Evolutionary conservation across 2,888 invertebrate species (phyloP).

Genomic region (Scrobipalpa atriplicella): DNA sequence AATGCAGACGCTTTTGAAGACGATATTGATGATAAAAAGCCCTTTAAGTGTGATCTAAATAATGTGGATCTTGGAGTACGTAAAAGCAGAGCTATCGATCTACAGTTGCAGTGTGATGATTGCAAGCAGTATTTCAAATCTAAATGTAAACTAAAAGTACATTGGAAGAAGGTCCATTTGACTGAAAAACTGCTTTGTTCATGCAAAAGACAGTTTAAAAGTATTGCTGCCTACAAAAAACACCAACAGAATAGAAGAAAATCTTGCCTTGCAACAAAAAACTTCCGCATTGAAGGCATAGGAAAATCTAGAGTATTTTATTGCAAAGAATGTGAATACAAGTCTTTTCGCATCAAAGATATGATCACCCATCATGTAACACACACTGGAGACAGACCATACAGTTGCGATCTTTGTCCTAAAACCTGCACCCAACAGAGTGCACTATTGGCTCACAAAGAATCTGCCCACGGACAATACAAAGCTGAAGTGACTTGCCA

Average conservation of each 20-base stretch:
- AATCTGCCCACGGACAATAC: slow-evolving; percentile 53
- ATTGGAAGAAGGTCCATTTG: slow-evolving; percentile 51
- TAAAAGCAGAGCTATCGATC: slow-evolving; percentile 45
- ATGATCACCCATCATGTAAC: slow-evolving; percentile 53
- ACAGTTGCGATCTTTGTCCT: slow-evolving; percentile 55
- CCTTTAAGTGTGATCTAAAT: slow-evolving; percentile 23
- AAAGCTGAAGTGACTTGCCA: slow-evolving; percentile 58
- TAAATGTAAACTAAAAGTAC: slow-evolving; percentile 53
- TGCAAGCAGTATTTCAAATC: slow-evolving; percentile 49
- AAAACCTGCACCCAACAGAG: slow-evolving; percentile 58
- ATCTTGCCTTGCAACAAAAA: slow-evolving; percentile 44
- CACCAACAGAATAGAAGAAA: slow-evolving; percentile 45
- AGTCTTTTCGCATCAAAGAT: slow-evolving; percentile 53
- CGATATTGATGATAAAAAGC: slow-evolving; percentile 12
- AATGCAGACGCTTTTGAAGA: slow-evolving; percentile 26
- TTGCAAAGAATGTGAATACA: slow-evolving; percentile 60
- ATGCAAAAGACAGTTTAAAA: slow-evolving; percentile 53
- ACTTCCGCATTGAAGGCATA: slow-evolving; percentile 52
- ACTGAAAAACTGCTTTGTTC: slow-evolving; percentile 43
- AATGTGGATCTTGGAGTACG: slow-evolving; percentile 27
- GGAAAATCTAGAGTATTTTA: slow-evolving; percentile 52
- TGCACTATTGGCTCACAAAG: slow-evolving; percentile 58
- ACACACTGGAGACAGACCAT: slow-evolving; percentile 64
- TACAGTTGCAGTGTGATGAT: slow-evolving; percentile 56
- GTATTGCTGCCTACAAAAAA: slow-evolving; percentile 48